Percentiles rank a stretch among this genome's conserved stretches.
Conservation (phyloP, 2,888 invertebrate genomes). For the Troides aeacus region DNA sequence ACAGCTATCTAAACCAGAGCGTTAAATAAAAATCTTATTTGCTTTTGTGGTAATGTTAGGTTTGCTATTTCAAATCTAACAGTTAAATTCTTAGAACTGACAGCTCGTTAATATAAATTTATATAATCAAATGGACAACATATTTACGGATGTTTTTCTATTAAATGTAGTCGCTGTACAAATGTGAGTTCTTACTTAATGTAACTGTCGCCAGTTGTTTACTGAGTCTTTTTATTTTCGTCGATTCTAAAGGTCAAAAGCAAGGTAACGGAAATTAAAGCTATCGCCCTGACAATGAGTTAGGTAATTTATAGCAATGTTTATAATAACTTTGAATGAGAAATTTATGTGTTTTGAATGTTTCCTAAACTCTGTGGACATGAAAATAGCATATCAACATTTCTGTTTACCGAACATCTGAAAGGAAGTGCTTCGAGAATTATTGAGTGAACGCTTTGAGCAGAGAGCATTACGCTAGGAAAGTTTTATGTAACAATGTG, state of each 20-base stretch:
- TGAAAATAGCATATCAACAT: conserved; percentile 41
- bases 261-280: too few species aligned
- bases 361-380: conserved; percentile 19
- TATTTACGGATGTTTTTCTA: too few species aligned
- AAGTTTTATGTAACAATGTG: conserved; percentile 76
- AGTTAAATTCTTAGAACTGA: neutral
- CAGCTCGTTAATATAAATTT: neutral
- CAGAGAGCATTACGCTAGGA: conserved; percentile 67
- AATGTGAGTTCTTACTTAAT: too few species aligned
- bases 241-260: too few species aligned
- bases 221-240: too few species aligned
- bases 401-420: conserved; percentile 59
- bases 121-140: neutral
- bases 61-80: neutral
- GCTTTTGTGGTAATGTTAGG: neutral
- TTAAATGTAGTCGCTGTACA: too few species aligned
- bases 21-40: neutral
- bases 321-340: neutral
- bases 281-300: too few species aligned
- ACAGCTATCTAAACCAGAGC: neutral
- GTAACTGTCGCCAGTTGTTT: too few species aligned
- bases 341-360: neutral
- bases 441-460: conserved; percentile 58
- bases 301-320: neutral
- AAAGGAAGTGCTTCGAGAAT: conserved; percentile 60